phyloP scores from a whole-genome alignment of 2,888 invertebrate genomes.

The Lasioglossum lativentre region DNA sequence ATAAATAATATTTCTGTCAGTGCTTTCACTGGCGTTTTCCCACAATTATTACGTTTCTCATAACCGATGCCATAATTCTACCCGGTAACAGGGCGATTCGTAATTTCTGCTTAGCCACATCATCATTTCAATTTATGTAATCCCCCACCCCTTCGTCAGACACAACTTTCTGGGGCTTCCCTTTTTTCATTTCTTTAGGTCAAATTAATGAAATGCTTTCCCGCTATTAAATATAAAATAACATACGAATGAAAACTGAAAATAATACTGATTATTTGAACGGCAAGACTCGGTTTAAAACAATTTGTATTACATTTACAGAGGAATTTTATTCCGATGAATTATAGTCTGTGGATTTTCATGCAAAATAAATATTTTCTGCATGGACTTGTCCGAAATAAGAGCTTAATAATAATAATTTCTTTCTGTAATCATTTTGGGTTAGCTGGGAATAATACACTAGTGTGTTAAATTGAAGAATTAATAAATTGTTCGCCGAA shows the following conservation, averaged over 20 bases:
- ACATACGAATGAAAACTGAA: neutral
- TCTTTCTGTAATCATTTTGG: neutral
- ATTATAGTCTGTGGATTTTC: too few species aligned
- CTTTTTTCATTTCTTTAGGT: neutral
- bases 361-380: neutral
- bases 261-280: too few species aligned
- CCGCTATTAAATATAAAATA: neutral
- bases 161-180: neutral
- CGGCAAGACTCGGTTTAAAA: too few species aligned
- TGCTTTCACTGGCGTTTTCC: slow-evolving; percentile 60
- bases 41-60: slow-evolving; percentile 71
- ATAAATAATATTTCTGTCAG: slow-evolving; percentile 71
- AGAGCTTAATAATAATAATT: neutral
- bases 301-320: too few species aligned
- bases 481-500: too few species aligned
- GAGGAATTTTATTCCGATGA: too few species aligned
- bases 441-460: neutral
- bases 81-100: slow-evolving; percentile 58
- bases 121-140: slow-evolving; percentile 51
- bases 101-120: slow-evolving; percentile 43
- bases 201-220: neutral
- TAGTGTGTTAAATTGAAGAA: neutral
- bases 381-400: neutral
- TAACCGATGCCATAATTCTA: slow-evolving; percentile 71
- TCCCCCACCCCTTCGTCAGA: neutral